These are phyloP conservation scores for Aramus guarauna DNA, from an alignment of 2,113 vertebrate species.

Conservation along the genomic window DNA sequence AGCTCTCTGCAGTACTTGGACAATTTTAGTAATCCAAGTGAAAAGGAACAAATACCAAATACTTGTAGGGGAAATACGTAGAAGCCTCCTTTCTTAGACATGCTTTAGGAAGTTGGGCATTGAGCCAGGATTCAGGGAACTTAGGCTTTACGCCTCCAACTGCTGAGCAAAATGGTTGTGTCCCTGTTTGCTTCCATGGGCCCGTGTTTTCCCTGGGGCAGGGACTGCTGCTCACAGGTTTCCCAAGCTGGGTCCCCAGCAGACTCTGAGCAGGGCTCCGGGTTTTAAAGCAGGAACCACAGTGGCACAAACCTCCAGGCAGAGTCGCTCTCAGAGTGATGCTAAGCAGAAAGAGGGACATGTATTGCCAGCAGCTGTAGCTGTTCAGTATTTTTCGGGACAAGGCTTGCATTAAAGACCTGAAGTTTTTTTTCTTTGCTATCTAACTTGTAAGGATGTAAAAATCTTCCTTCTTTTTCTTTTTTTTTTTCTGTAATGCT, in stretches of 20 bases:
- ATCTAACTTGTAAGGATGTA: neutral
- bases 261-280: neutral
- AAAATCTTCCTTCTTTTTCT: neutral
- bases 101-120: neutral
- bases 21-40: neutral
- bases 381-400: neutral
- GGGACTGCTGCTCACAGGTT: neutral
- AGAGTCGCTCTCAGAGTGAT: neutral
- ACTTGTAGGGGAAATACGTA: neutral
- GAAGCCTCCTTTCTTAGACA: neutral
- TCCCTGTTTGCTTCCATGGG: neutral
- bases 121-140: neutral
- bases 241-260: neutral
- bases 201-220: neutral
- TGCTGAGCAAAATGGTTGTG: neutral
- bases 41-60: neutral
- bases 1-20: neutral
- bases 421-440: neutral
- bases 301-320: neutral
- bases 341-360: neutral
- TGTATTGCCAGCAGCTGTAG: neutral
- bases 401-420: neutral
- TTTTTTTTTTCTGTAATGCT: neutral
- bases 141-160: neutral
- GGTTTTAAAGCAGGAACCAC: neutral